Evolutionary conservation across 2,113 vertebrate genomes (phyloP).

Genomic region (Halcyon malimbica): DNA sequence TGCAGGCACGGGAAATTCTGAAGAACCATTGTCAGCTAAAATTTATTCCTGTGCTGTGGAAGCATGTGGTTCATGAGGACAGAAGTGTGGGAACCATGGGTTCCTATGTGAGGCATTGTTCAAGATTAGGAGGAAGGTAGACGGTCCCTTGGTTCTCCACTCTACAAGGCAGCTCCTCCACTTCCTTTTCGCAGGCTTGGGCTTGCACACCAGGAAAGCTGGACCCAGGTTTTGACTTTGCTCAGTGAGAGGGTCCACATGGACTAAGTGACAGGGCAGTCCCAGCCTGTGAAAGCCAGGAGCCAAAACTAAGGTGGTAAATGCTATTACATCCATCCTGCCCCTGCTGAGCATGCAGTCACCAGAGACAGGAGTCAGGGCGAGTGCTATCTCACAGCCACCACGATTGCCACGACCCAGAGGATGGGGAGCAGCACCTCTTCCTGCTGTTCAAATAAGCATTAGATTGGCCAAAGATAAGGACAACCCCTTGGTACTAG

Average conservation of each 20-base stretch:
- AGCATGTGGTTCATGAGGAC: neutral
- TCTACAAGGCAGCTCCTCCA: neutral
- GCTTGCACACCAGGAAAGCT: neutral
- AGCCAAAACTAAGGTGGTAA: neutral
- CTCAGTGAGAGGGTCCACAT: neutral
- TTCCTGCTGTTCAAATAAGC: neutral
- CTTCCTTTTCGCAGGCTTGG: neutral
- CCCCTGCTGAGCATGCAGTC: neutral
- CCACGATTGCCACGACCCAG: neutral
- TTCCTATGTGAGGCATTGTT: neutral
- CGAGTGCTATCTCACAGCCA: neutral
- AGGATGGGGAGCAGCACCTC: neutral
- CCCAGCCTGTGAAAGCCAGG: neutral
- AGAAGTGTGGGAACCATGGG: neutral
- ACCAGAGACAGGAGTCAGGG: neutral
- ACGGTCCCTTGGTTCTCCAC: neutral
- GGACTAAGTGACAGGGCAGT: neutral
- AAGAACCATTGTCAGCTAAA: conserved; percentile 17
- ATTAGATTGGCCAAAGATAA: neutral
- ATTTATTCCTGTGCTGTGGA: conserved; percentile 7
- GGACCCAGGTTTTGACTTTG: neutral
- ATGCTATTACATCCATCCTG: neutral
- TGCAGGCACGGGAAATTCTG: neutral
- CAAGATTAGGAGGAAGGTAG: neutral
- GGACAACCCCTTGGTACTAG: neutral